Evolutionary conservation across 2,113 vertebrate genomes (phyloP).

Genomic region (Zapornia atra): DNA sequence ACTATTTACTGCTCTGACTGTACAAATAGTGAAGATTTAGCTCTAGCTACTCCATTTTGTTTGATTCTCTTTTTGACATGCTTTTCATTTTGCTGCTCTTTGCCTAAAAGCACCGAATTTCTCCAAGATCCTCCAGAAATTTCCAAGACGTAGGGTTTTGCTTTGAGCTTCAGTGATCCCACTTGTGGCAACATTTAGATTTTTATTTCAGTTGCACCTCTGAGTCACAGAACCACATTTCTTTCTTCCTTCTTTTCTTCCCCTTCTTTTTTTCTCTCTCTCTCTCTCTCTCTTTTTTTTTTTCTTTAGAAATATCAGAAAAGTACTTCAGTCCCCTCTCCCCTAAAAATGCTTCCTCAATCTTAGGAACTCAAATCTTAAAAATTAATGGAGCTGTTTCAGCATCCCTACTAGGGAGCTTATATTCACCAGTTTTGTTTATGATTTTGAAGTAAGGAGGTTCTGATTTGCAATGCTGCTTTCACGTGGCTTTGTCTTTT

Average conservation of each 20-base stretch:
- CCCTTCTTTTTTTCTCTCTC: no score
- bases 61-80: background rate
- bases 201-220: constrained; percentile 31
- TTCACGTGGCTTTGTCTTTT: constrained; percentile 1
- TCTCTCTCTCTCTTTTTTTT: background rate
- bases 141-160: background rate
- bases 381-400: background rate
- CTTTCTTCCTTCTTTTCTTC: background rate
- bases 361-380: background rate
- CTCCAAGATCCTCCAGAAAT: background rate
- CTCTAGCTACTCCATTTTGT: background rate
- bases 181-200: constrained; percentile 18
- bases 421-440: background rate
- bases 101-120: background rate
- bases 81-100: background rate
- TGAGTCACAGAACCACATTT: background rate
- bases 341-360: background rate
- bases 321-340: background rate
- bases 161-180: background rate
- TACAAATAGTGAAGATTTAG: background rate
- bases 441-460: background rate
- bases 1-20: background rate
- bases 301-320: background rate
- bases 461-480: background rate
- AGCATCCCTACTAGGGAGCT: background rate